phyloP scores from a whole-genome alignment of 2,888 invertebrate genomes.

The Caenorhabditis sp. region DNA sequence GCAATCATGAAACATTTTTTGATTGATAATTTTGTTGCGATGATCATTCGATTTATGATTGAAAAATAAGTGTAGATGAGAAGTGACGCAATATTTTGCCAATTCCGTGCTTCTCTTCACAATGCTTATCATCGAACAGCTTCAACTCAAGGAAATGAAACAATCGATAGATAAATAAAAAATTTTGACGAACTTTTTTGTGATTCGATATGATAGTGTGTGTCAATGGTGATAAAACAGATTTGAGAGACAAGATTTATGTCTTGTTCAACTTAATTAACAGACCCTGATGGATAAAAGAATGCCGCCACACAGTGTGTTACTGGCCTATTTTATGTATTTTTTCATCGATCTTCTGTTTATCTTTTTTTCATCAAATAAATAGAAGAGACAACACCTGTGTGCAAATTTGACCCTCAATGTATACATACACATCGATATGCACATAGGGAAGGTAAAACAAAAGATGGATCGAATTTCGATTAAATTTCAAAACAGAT shows the following conservation, averaged over 20 bases:
- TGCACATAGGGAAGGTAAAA: not conserved
- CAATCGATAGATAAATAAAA: not conserved
- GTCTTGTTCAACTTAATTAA: slow-evolving; percentile 15
- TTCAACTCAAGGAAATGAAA: too few relatives aligned
- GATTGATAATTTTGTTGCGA: too few relatives aligned
- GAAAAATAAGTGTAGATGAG: too few relatives aligned
- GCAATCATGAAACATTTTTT: too few relatives aligned
- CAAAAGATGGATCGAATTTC: too few relatives aligned
- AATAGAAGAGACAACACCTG: not conserved
- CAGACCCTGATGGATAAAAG: not conserved
- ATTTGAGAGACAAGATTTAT: slow-evolving; percentile 19
- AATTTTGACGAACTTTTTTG: not conserved
- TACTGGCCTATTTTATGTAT: not conserved
- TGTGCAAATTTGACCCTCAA: not conserved
- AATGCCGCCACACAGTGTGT: not conserved
- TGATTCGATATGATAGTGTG: not conserved
- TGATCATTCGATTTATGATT: too few relatives aligned
- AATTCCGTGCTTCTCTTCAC: too few relatives aligned
- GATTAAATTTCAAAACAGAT: too few relatives aligned
- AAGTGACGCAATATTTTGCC: too few relatives aligned
- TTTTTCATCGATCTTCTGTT: not conserved
- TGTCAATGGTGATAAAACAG: not conserved
- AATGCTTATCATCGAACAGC: too few relatives aligned
- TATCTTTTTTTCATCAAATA: not conserved
- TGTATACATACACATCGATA: not conserved